Percentiles rank a stretch among this genome's conserved stretches.
These are phyloP conservation scores for Anastatus disparis DNA, from an alignment of 1,140 invertebrate genomes.

Conservation along the genomic window DNA sequence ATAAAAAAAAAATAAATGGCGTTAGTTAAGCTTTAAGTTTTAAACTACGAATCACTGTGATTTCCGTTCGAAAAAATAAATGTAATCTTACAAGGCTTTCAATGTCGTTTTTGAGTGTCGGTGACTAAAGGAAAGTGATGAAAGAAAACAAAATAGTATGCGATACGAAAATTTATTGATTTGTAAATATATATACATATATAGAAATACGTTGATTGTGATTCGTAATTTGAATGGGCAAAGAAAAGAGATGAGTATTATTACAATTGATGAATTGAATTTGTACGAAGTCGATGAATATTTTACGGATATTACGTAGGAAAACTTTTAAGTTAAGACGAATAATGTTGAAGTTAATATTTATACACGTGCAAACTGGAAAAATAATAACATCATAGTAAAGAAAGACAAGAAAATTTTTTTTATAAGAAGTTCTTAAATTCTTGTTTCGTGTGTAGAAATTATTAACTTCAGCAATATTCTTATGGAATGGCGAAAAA, in stretches of 20 bases:
- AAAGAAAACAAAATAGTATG: constrained; percentile 21
- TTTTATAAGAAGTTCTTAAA: constrained; percentile 18
- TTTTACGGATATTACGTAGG: too few relatives aligned
- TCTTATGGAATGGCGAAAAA: neutral
- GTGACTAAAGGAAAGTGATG: constrained; percentile 25
- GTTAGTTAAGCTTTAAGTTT: constrained; percentile 35
- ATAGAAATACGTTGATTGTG: constrained; percentile 24
- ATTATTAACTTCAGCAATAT: neutral
- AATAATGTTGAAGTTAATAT: constrained; percentile 4
- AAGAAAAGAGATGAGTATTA: neutral
- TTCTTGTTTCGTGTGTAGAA: constrained; percentile 8
- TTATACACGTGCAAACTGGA: neutral
- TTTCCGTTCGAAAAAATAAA: constrained; percentile 42
- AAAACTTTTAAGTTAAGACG: neutral
- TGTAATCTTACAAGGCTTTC: constrained; percentile 14
- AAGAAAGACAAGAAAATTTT: neutral
- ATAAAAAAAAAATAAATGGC: too few relatives aligned
- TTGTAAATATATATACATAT: constrained; percentile 43
- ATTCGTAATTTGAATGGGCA: constrained; percentile 12
- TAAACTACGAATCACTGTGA: constrained; percentile 45
- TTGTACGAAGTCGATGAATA: constrained; percentile 10
- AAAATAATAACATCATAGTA: neutral
- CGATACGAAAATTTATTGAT: constrained; percentile 40
- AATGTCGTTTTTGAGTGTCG: constrained; percentile 35
- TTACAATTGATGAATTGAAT: neutral